phyloP scores from a whole-genome alignment of 2,113 vertebrate genomes.

The Micromys minutus region DNA sequence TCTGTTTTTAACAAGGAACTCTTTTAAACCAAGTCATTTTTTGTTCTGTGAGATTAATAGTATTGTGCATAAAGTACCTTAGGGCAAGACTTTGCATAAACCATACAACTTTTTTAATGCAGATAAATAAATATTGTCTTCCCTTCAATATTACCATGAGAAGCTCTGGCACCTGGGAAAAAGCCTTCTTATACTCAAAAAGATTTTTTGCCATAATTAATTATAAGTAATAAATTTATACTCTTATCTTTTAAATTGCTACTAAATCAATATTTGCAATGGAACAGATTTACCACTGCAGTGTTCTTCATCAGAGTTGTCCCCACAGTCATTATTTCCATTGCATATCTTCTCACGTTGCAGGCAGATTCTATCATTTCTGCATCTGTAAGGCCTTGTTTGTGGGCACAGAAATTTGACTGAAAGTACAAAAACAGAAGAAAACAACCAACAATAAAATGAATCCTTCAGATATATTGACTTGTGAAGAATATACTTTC shows the following conservation, averaged over 20 bases:
- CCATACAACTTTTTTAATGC: background rate
- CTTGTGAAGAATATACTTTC: background rate
- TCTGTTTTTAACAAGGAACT: background rate
- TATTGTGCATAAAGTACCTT: background rate
- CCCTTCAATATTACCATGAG: background rate
- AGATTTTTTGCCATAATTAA: background rate
- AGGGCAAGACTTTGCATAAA: background rate
- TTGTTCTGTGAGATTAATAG: background rate
- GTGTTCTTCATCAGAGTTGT: slow-evolving; percentile 96
- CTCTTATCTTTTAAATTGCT: background rate
- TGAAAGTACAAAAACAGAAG: slow-evolving; percentile 80
- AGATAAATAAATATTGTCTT: too few species aligned
- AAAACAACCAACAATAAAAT: background rate
- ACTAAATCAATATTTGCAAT: slow-evolving; percentile 16
- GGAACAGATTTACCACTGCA: slow-evolving; percentile 90
- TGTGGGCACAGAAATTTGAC: slow-evolving; percentile 94
- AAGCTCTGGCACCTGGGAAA: background rate
- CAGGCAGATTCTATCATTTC: slow-evolving; percentile 94
- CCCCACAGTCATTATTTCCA: slow-evolving; percentile 95
- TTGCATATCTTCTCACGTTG: slow-evolving; percentile 93
- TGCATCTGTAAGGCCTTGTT: slow-evolving; percentile 92
- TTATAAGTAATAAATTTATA: background rate
- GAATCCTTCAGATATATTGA: background rate
- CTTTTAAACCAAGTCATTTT: background rate
- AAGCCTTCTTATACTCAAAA: background rate